Base-by-base conservation (phyloP, 2,888 invertebrate genomes). In the Leptarthrus brevirostris region DNA sequence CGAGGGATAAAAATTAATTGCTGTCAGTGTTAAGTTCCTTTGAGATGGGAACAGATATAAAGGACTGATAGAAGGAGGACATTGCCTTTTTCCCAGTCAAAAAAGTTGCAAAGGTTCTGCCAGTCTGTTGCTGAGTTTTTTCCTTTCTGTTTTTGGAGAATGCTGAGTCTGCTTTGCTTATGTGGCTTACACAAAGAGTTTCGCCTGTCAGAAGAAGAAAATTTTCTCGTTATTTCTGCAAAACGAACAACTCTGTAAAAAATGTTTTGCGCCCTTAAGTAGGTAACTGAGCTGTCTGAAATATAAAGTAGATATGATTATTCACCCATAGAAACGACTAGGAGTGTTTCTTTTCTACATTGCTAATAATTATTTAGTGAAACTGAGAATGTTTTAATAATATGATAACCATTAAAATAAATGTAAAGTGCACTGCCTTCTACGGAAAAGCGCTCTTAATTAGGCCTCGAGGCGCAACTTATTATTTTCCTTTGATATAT, bases 241-340 rank as follows among this genome's bases (percentile, higher is more conserved):
- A 49, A 49, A 12, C 49, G 49, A 49, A 20, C 18, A 49, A 8
- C 16, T 20, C 18, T 49, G 49, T 40, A 3, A n/a, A 49, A n/a
- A 20, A 20, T 49, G 18, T 20, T 8, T 49, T 49, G 18, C 49
- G 49, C 49, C 18, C 18, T 49, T 49, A 49, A 49, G 49, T 49
- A 49, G 49, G 49, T 49, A 49, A 49, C 18, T 49, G 18, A 49
- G 18, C 49, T 49, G 49, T 49, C 49, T 16, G 20, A 49, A 49
- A 49, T 20, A 12, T 49, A 49, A 18, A 18, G 49, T n/a, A 18
- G 6, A 16, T 2, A 18, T 1, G 18, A 20, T 8, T 18, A 40
- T 40, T 49, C 18, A 49, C 49, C 14, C 6, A 6, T 14, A 49
- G 14, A 16, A 20, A 49, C 5, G 18, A 1, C 0, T 16, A 16